Evolutionary conservation across 1,140 invertebrate genomes (phyloP).

Genomic region (Hesperophylax magnus): DNA sequence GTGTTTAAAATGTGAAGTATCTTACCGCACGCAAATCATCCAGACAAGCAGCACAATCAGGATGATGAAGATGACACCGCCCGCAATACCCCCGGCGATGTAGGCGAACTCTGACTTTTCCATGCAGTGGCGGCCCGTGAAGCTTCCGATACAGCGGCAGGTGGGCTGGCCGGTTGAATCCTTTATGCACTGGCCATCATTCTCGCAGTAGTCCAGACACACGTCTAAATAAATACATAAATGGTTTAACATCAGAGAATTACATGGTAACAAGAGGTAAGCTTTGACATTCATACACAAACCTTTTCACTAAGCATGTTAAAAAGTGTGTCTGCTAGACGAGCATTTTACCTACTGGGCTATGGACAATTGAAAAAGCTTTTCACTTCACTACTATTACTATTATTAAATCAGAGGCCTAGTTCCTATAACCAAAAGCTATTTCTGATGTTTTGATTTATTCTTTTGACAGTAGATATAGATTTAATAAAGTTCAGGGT

Average conservation of each 20-base stretch:
- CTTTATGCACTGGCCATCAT: constrained; percentile 93
- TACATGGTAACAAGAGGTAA: too few species aligned
- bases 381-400: too few species aligned
- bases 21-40: constrained; percentile 95
- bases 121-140: constrained; percentile 90
- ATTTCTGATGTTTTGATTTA: too few species aligned
- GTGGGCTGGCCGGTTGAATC: constrained; percentile 86
- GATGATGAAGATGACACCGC: constrained; percentile 92
- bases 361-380: too few species aligned
- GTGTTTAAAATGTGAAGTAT: neutral
- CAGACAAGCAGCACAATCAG: constrained; percentile 93
- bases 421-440: too few species aligned
- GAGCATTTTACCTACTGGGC: too few species aligned
- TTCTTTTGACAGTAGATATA: too few species aligned
- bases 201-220: constrained; percentile 90
- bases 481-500: too few species aligned
- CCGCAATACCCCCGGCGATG: constrained; percentile 93
- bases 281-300: too few species aligned
- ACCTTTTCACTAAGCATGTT: too few species aligned
- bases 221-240: constrained; percentile 78
- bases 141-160: constrained; percentile 91
- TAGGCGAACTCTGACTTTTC: constrained; percentile 96
- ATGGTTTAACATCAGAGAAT: neutral
- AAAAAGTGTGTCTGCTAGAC: too few species aligned
- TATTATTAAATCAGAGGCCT: too few species aligned